Base-by-base conservation (phyloP, 2,113 vertebrate genomes). In the Anguilla japonica region DNA sequence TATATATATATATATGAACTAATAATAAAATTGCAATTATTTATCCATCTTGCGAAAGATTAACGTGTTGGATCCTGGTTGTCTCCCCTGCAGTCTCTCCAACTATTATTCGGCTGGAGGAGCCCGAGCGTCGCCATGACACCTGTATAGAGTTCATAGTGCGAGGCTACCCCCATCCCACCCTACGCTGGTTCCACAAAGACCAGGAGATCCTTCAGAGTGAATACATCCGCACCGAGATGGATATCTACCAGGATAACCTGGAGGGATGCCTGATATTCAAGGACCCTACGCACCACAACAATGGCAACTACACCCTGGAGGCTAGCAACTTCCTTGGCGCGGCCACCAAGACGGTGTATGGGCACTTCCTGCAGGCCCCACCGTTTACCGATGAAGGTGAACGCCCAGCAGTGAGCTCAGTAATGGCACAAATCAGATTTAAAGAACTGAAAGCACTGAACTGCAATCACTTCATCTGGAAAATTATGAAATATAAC, bases 261-360 rank as follows among this genome's bases (percentile, higher is more conserved):
- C 94, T 97, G 0, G 97, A 99, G 92, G 98, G 98, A 83, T 99
- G 98, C 84, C 95, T 99, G 90, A 97, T 95, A 86, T 98, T 99
- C 93, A 96, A 97, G 92, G 98, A 98, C 90, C 98, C 98, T 39
- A 99, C 98, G 0, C 98, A 99, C 93, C 96, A 97, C 90, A 97
- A 99, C 94, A 99, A 99, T 0, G 98, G 98, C 88, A 98, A 99
- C 96, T 99, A 99, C 92, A 99, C 98, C 0, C 96, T 99, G 57
- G 94, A 98, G 88, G 98, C 97, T 83, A 96, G 94, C 89, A 99
- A 99, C 93, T 91, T 95, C 0, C 90, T 99, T 88, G 98, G 98
- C 81, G 96, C 95, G 0, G 97, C 96, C 92, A 97, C 95, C 85
- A 97, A 98, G 95, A 98, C 98, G 0, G 96, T 99, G 90, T 96